A percentile compares a stretch with the other conserved stretches of the same genome.
Evolutionary conservation across 1,140 invertebrate genomes (phyloP).

Genomic region (Zaprionus taronus): DNA sequence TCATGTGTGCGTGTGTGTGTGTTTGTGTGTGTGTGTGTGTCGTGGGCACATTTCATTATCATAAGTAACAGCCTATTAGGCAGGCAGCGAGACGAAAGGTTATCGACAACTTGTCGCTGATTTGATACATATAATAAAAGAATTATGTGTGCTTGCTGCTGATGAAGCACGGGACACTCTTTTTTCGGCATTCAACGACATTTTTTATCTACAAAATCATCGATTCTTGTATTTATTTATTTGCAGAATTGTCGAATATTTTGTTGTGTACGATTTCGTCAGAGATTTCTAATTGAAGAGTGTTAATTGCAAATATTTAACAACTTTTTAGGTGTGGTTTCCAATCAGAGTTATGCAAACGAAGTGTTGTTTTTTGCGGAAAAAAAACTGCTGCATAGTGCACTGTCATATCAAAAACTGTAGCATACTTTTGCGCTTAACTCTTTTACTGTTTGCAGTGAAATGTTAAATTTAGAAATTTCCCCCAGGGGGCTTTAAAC

Average conservation of each 20-base stretch:
- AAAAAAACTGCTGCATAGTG: too few relatives aligned
- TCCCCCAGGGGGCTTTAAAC: too few relatives aligned
- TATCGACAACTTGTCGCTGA: constrained; percentile 12
- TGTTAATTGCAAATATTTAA: background rate
- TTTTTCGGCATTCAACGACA: background rate
- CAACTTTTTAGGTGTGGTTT: background rate
- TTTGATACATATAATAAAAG: constrained; percentile 20
- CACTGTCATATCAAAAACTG: too few relatives aligned
- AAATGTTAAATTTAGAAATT: too few relatives aligned
- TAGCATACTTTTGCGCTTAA: too few relatives aligned
- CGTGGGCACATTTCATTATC: constrained; percentile 27
- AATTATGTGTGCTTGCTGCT: background rate
- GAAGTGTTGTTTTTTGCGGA: too few relatives aligned
- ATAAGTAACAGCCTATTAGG: constrained; percentile 27
- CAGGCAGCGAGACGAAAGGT: constrained; percentile 6
- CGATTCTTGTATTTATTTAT: too few relatives aligned
- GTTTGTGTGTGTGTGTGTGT: background rate
- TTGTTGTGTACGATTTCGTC: background rate
- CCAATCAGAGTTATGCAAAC: background rate
- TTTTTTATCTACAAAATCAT: background rate
- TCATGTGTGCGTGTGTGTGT: background rate
- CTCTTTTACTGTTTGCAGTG: too few relatives aligned
- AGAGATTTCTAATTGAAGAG: background rate
- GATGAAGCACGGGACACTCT: background rate
- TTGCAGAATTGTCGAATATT: background rate